These are phyloP conservation scores for Vimba vimba DNA, from an alignment of 2,113 vertebrate species.

Conservation along the genomic window DNA sequence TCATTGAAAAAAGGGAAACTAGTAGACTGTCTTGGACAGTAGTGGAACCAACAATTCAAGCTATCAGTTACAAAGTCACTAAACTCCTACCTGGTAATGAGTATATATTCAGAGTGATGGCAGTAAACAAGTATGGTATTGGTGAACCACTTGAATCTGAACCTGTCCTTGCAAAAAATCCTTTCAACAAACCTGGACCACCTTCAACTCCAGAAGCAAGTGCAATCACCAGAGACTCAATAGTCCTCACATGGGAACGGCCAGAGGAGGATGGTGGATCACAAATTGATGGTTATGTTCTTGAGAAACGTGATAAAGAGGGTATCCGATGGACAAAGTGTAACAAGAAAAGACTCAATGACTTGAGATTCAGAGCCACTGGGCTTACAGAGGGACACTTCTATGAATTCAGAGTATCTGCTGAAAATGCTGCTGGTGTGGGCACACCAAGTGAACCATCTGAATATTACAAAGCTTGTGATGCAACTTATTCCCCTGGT, in stretches of 20 bases:
- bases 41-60: conserved; percentile 91
- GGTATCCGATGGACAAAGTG: conserved; percentile 95
- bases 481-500: conserved; percentile 92
- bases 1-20: conserved; percentile 97
- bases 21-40: conserved; percentile 98
- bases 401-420: conserved; percentile 94
- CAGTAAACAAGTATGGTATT: conserved; percentile 95
- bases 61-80: conserved; percentile 94
- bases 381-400: conserved; percentile 92
- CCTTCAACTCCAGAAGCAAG: conserved; percentile 89
- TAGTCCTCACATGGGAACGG: conserved; percentile 91
- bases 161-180: conserved; percentile 89
- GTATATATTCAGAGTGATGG: conserved; percentile 97
- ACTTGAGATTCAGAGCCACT: conserved; percentile 87
- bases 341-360: conserved; percentile 92
- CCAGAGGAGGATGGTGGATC: conserved; percentile 91
- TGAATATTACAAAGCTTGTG: conserved; percentile 90
- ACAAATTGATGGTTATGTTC: conserved; percentile 92
- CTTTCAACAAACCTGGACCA: conserved; percentile 88
- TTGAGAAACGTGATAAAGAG: conserved; percentile 98
- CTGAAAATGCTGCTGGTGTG: conserved; percentile 95
- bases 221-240: conserved; percentile 91
- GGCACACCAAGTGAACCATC: conserved; percentile 89
- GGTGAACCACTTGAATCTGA: conserved; percentile 96
- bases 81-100: conserved; percentile 95